Percentiles rank a stretch among this genome's conserved stretches.
These are phyloP conservation scores for Idaea dimidiata DNA, from an alignment of 2,888 invertebrate genomes.

Conservation along the genomic window DNA sequence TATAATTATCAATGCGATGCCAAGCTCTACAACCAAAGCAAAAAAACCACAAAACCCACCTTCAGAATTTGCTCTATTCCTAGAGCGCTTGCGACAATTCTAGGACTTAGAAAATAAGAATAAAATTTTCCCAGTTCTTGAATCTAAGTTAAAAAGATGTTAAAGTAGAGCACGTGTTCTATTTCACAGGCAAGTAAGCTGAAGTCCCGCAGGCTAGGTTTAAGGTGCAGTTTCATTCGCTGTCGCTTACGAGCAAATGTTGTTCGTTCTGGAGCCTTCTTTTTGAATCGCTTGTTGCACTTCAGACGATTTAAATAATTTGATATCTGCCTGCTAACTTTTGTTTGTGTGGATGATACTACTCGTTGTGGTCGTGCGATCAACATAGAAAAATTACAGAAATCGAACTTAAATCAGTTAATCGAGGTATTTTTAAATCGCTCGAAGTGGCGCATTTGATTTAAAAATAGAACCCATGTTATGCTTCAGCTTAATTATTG, in stretches of 20 bases:
- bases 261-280: neutral
- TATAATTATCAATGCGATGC: neutral
- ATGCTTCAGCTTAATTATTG: too few relatives aligned
- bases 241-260: neutral
- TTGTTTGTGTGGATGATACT: too few relatives aligned
- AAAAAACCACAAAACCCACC: neutral
- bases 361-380: too few relatives aligned
- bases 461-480: too few relatives aligned
- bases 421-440: too few relatives aligned
- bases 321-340: too few relatives aligned
- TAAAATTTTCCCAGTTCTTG: slow-evolving; percentile 17
- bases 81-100: slow-evolving; percentile 15
- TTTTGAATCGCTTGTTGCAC: too few relatives aligned
- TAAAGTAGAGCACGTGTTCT: slow-evolving; percentile 27
- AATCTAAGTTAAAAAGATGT: slow-evolving; percentile 21
- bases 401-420: too few relatives aligned
- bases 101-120: slow-evolving; percentile 17
- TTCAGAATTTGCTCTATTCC: slow-evolving; percentile 11
- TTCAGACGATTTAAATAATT: too few relatives aligned
- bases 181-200: slow-evolving; percentile 29
- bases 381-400: too few relatives aligned
- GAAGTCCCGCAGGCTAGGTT: slow-evolving; percentile 17
- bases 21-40: neutral
- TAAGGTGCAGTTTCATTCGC: slow-evolving; percentile 9
- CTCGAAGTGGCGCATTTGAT: too few relatives aligned